phyloP scores from a whole-genome alignment of 2,888 invertebrate species.

The Metalampra italica region DNA sequence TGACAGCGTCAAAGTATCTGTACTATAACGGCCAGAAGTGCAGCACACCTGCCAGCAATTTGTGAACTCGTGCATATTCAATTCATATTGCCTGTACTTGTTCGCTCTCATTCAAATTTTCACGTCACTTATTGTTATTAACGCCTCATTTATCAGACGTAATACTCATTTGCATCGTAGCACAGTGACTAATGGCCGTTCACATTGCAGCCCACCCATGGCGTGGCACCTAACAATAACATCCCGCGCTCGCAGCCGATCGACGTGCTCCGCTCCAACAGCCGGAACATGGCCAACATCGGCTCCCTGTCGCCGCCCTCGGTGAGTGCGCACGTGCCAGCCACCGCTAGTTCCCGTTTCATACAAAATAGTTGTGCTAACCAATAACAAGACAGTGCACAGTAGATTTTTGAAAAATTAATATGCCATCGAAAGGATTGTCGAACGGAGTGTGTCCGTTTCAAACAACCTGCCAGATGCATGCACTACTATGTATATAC shows the following conservation, averaged over 20 bases:
- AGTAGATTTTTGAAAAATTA: no score
- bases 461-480: no score
- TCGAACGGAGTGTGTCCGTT: no score
- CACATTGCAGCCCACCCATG: conserved; percentile 52
- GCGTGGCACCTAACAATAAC: conserved; percentile 45
- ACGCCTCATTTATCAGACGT: no score
- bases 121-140: no score
- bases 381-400: no score
- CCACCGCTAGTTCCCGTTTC: not conserved
- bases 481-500: no score
- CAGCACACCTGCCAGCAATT: not conserved
- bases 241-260: conserved; percentile 93
- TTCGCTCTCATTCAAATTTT: no score
- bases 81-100: not conserved
- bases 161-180: not conserved
- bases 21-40: no score
- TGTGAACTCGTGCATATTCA: not conserved
- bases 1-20: no score
- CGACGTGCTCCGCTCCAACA: conserved; percentile 87
- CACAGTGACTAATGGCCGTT: conserved; percentile 11
- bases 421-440: no score
- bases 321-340: conserved; percentile 64
- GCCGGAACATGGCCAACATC: conserved; percentile 87
- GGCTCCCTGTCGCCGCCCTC: conserved; percentile 95
- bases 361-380: no score